Base-by-base conservation (phyloP, 2,888 invertebrate genomes). In the Hemistola chrysoprasaria region DNA sequence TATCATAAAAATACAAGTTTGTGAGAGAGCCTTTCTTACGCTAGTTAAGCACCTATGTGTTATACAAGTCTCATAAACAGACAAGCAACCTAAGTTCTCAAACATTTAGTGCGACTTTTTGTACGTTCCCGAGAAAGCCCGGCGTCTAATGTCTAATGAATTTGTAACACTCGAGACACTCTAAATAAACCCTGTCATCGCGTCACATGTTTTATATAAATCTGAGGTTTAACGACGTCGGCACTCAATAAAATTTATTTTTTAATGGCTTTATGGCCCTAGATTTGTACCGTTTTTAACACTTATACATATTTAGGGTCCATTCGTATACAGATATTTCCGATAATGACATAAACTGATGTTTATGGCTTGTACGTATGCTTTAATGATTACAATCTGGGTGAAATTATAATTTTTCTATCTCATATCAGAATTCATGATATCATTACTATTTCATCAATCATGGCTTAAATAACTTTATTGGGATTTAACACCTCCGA, bases 191-290 rank as follows among this genome's bases (percentile, higher is more conserved):
- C 33, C 70, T 75, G 81, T 83, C 85, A 70, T 61, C 77, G 53
- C 54, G 51, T 74, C 80, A 76, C 62, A 70, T 76, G 79, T 70
- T 79, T 67, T 62, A 57, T 70, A 81, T 82, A 84, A 83, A 83
- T 82, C 66, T 67, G 60, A 47, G 47, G 64, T 62, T 76, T 83
- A 82, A 83, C 78, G 79, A 73, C 66, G 70, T 74, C 71, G 59
- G 55, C 74, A 71, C 68, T 64, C 69, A 65, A 81, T 82, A 81
- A 81, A 81, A 75, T 75, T 69, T 73, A 71, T 73, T 71, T 74
- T 76, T 75, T 76, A 72, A 78, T 71, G 58, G 59, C 55, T 74
- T 68, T 72, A 71, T 62, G 63, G 56, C 49, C 46, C 64, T 65
- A 65, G 62, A 71, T 73, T 69, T 71, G 72, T 71, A 59, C 56